Evolutionary conservation across 2,888 invertebrate species (phyloP).

Genomic region (Tenthredo distinguenda): DNA sequence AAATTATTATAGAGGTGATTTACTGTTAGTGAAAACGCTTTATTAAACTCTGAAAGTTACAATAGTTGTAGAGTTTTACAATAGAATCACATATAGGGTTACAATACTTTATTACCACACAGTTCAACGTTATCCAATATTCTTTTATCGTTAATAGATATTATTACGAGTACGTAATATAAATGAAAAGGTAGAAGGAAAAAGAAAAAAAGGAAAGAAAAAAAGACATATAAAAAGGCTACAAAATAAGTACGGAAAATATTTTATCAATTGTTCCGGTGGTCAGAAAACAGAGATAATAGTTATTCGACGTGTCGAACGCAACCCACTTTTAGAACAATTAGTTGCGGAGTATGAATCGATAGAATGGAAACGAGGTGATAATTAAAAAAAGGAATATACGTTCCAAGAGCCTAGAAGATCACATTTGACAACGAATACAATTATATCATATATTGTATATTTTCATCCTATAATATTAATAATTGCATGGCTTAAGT

Average conservation of each 20-base stretch:
- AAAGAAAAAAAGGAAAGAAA: not conserved
- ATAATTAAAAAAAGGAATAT: not conserved
- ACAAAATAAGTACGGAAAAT: not conserved
- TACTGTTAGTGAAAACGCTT: constrained; percentile 74
- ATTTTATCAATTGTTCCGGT: not conserved
- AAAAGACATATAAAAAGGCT: not conserved
- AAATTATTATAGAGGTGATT: not conserved
- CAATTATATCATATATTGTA: constrained; percentile 27
- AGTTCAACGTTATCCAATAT: constrained; percentile 56
- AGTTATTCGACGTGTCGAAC: too few relatives aligned
- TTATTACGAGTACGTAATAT: constrained; percentile 62
- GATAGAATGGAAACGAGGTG: constrained; percentile 51
- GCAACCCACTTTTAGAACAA: not conserved
- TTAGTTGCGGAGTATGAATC: not conserved
- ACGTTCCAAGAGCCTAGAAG: constrained; percentile 6
- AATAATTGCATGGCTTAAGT: constrained; percentile 38
- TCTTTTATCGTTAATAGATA: constrained; percentile 63
- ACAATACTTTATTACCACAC: constrained; percentile 60
- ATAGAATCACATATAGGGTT: constrained; percentile 68
- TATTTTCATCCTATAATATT: constrained; percentile 5
- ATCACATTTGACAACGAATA: constrained; percentile 43
- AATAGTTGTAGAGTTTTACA: constrained; percentile 72
- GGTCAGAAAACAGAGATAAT: not conserved
- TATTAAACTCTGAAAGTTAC: constrained; percentile 76
- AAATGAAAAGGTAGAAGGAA: not conserved